A percentile compares a stretch with the other conserved stretches of the same genome.
These are phyloP conservation scores for Saccostrea echinata DNA, from an alignment of 1,140 invertebrate genomes.

Conservation along the genomic window DNA sequence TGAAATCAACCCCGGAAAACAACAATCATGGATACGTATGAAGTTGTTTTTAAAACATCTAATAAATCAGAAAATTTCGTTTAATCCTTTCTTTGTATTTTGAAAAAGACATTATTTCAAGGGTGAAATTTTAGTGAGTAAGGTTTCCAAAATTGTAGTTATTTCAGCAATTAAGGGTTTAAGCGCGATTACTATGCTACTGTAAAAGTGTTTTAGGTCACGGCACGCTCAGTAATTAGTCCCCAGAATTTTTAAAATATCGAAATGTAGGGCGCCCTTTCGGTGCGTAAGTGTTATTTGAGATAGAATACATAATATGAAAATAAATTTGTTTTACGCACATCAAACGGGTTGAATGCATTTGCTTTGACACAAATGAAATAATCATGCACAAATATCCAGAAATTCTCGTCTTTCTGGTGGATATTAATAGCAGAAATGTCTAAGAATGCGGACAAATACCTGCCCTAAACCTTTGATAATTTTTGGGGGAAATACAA, in stretches of 20 bases:
- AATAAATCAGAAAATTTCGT: not conserved
- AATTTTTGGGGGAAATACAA: not conserved
- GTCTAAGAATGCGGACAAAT: not conserved
- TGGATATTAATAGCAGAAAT: not conserved
- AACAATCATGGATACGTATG: not conserved
- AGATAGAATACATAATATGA: not conserved
- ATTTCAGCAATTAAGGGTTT: slow-evolving; percentile 33
- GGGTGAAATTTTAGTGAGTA: slow-evolving; percentile 14
- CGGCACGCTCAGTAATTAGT: not conserved
- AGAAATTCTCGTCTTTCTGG: not conserved
- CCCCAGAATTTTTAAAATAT: not conserved
- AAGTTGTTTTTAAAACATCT: not conserved
- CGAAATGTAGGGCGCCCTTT: not conserved
- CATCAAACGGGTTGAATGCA: slow-evolving; percentile 7
- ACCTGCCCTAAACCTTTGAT: not conserved
- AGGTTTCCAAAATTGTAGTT: slow-evolving; percentile 11
- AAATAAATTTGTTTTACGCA: slow-evolving; percentile 19
- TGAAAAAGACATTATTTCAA: not conserved
- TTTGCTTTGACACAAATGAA: slow-evolving; percentile 17
- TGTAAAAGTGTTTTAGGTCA: not conserved
- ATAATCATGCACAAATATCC: not conserved
- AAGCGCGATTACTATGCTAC: not conserved
- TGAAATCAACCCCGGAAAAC: not conserved
- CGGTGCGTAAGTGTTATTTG: not conserved
- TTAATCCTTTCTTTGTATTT: not conserved